A percentile compares a stretch with the other conserved stretches of the same genome.
Conservation (phyloP, 2,113 vertebrate species). For the Sapajus apella region DNA sequence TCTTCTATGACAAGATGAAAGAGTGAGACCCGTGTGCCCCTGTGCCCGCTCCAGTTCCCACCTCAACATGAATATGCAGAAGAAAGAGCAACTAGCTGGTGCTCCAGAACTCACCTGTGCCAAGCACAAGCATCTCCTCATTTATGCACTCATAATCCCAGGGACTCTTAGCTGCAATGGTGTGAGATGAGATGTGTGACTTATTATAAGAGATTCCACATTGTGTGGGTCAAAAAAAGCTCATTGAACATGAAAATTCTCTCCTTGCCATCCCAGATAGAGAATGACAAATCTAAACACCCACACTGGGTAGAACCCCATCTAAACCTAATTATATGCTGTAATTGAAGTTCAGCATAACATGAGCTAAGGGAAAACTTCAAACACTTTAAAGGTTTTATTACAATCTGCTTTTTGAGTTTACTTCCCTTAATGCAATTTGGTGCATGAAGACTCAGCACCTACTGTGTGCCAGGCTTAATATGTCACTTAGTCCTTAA, state of each 20-base stretch:
- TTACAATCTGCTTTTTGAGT: not conserved
- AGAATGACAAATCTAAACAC: not conserved
- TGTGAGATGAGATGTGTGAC: not conserved
- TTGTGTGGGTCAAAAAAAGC: not conserved
- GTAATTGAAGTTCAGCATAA: not conserved
- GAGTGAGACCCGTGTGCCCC: not conserved
- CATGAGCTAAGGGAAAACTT: not conserved
- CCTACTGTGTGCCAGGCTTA: not conserved
- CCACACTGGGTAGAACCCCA: not conserved
- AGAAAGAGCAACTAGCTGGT: not conserved
- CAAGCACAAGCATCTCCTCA: not conserved
- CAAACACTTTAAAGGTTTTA: not conserved
- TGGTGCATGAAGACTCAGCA: no score
- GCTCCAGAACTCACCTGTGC: not conserved
- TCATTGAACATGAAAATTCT: not conserved
- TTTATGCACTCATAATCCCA: not conserved
- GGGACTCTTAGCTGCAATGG: not conserved
- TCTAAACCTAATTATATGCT: not conserved
- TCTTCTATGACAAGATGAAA: not conserved
- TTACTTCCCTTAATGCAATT: no score
- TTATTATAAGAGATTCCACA: not conserved
- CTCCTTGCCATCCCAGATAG: not conserved
- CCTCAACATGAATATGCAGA: not conserved
- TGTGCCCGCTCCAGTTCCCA: not conserved
- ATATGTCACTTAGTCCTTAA: rapidly evolving